phyloP scores from a whole-genome alignment of 1,140 invertebrate species.

The Saccostrea glomerata region DNA sequence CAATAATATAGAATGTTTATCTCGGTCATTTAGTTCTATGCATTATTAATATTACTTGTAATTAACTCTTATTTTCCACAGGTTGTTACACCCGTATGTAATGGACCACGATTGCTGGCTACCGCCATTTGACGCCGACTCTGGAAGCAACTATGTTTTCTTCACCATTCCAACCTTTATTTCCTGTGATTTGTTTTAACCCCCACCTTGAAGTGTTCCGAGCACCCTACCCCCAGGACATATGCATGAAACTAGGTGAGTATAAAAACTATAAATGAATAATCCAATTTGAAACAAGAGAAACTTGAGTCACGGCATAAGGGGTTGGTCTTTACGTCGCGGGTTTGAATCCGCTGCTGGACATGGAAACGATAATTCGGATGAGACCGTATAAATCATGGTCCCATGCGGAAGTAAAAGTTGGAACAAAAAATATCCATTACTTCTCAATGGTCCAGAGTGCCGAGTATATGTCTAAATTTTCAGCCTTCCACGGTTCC shows the following conservation, averaged over 20 bases:
- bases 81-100: constrained; percentile 7
- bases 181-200: not conserved
- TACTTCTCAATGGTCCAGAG: too few species aligned
- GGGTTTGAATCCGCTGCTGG: too few species aligned
- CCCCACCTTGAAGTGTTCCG: not conserved
- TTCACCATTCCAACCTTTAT: not conserved
- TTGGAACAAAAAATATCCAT: too few species aligned
- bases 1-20: not conserved
- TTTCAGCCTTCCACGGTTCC: too few species aligned
- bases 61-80: not conserved
- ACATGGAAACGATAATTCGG: too few species aligned
- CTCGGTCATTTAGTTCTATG: not conserved
- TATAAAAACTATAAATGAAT: not conserved
- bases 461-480: too few species aligned
- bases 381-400: too few species aligned
- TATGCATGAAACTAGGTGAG: constrained; percentile 22
- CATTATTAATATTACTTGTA: constrained; percentile 17
- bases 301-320: too few species aligned
- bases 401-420: too few species aligned
- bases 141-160: not conserved
- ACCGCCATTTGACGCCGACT: not conserved
- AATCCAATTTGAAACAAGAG: too few species aligned
- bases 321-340: too few species aligned
- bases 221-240: constrained; percentile 9
- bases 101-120: constrained; percentile 28